Evolutionary conservation across 1,140 invertebrate species (phyloP), one percentile per base, ranked within the genome.

Genomic region (Dermatophagoides farinae): DNA sequence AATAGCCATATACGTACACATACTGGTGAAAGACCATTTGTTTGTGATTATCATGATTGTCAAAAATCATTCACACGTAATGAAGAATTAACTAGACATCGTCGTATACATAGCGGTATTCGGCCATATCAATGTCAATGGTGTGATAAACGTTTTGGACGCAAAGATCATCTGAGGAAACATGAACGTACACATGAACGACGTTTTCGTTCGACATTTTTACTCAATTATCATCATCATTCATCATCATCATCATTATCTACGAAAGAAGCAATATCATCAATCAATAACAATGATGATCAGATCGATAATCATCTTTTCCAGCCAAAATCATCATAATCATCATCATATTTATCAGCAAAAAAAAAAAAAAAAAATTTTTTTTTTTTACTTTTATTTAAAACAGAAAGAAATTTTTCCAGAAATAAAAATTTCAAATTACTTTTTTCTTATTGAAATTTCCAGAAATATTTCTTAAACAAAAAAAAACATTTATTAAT

Each of bases 1-100:
- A 88, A 85, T 69, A 87, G 88, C 60, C 88, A 92, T 68, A 79
- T 88, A 16, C 75, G 87, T 39, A 90, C 89, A 47, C 88, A 92
- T 70, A 91, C 68, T 85, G 84, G 84, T 4, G 86, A 90, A 70
- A 73, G 86, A 50, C 88, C 88, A 0, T 91, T 83, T 70, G 82
- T 82, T 65, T 93, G 88, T 69, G 84, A 88, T 49, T 78, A 81
- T 37, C 78, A 82, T 47, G 79, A 80, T 49, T 93, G 89, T 67
- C 84, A 82, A 0, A 91, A 91, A 70, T 82, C 82, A 0, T 95
- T 95, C 68, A 90, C 88, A 0, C 77, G 88, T 62, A 95, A 93
- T 71, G 88, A 93, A 72, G 88, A 95, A 69, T 71, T 93, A 44
- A 92, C 88, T 0, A 76, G 88, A 23, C 89, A 95, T 71, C 84